A percentile compares a stretch with the other conserved stretches of the same genome.
Conservation (phyloP, 2,797 vertebrate genomes). For the Notamacropus eugenii region DNA sequence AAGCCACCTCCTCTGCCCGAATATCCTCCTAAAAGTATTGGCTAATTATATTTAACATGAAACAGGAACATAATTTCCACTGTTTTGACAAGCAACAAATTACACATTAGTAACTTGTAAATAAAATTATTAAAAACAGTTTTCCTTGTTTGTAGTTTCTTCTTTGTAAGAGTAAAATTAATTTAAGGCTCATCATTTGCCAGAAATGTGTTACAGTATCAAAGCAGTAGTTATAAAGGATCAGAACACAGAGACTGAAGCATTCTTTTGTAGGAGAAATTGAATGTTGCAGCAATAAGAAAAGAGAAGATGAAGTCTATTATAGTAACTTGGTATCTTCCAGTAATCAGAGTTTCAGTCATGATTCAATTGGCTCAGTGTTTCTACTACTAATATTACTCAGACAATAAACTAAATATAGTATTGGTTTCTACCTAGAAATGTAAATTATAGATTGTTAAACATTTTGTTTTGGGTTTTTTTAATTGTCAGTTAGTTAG, state of each 20-base stretch:
- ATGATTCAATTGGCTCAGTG: constrained; percentile 81
- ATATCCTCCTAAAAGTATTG: constrained; percentile 71
- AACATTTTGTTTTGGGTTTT: constrained; percentile 56
- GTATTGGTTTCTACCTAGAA: constrained; percentile 76
- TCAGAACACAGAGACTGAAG: constrained; percentile 62
- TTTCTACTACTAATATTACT: constrained; percentile 79
- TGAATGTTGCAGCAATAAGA: constrained; percentile 70
- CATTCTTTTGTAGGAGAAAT: constrained; percentile 57
- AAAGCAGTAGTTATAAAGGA: constrained; percentile 74
- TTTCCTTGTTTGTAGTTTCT: constrained; percentile 79
- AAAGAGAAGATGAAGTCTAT: constrained; percentile 71
- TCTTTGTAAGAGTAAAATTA: constrained; percentile 80
- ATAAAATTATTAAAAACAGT: constrained; percentile 82
- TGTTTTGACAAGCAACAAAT: constrained; percentile 85
- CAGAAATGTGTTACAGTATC: constrained; percentile 79
- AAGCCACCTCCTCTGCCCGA: constrained; percentile 49
- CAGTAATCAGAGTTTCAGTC: constrained; percentile 81
- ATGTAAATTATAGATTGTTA: constrained; percentile 69
- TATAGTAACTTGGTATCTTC: constrained; percentile 70
- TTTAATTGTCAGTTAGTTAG: constrained; percentile 73
- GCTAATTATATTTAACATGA: constrained; percentile 80
- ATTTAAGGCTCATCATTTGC: constrained; percentile 79
- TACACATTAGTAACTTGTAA: constrained; percentile 81
- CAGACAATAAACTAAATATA: constrained; percentile 75
- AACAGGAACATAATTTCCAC: constrained; percentile 78